Evolutionary conservation across 2,888 invertebrate genomes (phyloP).

Genomic region (Strigamia crassipes): DNA sequence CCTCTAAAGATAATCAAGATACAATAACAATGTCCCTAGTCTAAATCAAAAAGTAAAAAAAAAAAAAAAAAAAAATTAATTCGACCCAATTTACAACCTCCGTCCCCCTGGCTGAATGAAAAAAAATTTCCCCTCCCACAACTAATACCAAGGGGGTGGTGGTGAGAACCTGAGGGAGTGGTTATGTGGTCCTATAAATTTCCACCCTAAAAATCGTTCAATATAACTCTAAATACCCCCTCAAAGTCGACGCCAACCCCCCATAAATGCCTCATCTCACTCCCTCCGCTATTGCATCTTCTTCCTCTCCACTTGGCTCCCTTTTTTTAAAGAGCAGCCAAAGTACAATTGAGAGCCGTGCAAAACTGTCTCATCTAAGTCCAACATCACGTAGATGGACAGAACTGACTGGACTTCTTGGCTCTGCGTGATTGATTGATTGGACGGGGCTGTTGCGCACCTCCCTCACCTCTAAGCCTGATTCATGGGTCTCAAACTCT

Average conservation of each 20-base stretch:
- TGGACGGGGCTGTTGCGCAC: constrained; percentile 21
- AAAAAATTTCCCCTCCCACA: background rate
- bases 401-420: constrained; percentile 21
- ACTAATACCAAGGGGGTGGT: constrained; percentile 1
- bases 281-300: constrained; percentile 1
- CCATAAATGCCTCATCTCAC: constrained; percentile 21
- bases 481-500: constrained; percentile 21
- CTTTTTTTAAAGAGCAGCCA: constrained; percentile 1
- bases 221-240: constrained; percentile 11
- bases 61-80: background rate
- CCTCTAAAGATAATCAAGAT: background rate
- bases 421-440: constrained; percentile 21
- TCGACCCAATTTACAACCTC: constrained; percentile 12
- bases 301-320: background rate
- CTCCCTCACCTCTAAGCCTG: constrained; percentile 15
- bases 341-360: background rate
- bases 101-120: background rate
- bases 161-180: constrained; percentile 21
- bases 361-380: constrained; percentile 11
- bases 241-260: constrained; percentile 11
- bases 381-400: constrained; percentile 21
- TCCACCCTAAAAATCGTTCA: constrained; percentile 12
- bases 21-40: background rate
- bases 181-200: constrained; percentile 14
- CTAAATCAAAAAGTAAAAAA: background rate